Evolutionary conservation across 92 coral and sea anemone genomes (phyloP).

Genomic region (Pocillopora grandis): DNA sequence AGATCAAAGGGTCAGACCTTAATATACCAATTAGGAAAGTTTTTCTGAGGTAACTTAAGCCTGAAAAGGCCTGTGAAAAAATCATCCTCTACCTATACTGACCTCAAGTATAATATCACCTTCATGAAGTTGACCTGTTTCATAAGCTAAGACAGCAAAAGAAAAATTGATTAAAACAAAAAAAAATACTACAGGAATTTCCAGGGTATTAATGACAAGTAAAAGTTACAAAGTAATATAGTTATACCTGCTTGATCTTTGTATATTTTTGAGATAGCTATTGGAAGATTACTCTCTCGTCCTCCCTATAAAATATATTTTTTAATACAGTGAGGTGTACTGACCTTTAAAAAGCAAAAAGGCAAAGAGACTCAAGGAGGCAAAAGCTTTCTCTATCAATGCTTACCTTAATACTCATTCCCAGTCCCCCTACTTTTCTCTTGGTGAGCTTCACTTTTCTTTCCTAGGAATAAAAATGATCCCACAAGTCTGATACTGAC

Average conservation of each 20-base stretch:
- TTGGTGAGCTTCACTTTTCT: constrained; percentile 68
- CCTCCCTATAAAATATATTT: constrained; percentile 78
- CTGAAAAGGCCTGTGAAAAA: too few relatives aligned
- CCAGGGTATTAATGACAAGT: background rate
- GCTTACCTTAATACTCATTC: constrained; percentile 94
- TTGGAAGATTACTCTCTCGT: constrained; percentile 89
- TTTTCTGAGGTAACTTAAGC: too few relatives aligned
- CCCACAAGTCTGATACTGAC: background rate
- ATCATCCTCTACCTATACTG: background rate
- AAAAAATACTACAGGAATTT: background rate
- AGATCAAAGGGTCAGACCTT: background rate
- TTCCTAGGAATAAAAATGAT: constrained; percentile 49
- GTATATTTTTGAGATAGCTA: constrained; percentile 93
- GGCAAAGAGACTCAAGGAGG: too few relatives aligned
- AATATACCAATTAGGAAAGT: background rate
- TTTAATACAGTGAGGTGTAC: background rate
- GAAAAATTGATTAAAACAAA: background rate
- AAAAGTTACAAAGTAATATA: background rate
- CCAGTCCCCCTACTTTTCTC: constrained; percentile 92
- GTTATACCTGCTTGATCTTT: constrained; percentile 91
- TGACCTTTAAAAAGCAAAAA: too few relatives aligned
- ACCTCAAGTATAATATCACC: constrained; percentile 97
- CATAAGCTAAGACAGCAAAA: constrained; percentile 66
- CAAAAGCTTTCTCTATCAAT: too few relatives aligned
- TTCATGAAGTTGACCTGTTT: constrained; percentile 73